These are phyloP conservation scores for Ivindomyrus marchei DNA, from an alignment of 2,113 vertebrate genomes.

Conservation along the genomic window DNA sequence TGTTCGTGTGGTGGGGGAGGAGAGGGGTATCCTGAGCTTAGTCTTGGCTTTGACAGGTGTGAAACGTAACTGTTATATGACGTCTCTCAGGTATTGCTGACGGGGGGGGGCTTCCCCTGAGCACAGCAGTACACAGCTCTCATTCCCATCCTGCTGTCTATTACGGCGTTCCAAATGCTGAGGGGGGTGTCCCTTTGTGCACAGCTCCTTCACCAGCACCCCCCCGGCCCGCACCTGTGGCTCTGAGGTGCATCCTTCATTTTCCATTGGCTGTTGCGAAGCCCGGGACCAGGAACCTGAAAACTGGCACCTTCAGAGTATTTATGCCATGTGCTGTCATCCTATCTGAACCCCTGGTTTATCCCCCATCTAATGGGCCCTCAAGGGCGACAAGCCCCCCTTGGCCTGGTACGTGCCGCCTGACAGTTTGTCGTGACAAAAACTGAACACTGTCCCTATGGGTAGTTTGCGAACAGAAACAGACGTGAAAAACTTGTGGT, in stretches of 20 bases:
- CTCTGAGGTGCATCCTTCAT: not conserved
- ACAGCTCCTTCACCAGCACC: not conserved
- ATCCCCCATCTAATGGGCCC: not conserved
- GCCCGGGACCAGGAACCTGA: not conserved
- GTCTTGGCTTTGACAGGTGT: constrained; percentile 5
- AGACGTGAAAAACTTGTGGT: not conserved
- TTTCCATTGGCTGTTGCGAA: not conserved
- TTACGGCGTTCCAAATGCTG: not conserved
- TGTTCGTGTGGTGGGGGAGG: not conserved
- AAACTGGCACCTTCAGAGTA: not conserved
- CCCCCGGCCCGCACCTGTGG: not conserved
- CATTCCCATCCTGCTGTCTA: not conserved
- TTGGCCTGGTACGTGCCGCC: not conserved
- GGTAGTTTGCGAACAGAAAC: not conserved
- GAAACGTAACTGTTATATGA: not conserved
- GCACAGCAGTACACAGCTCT: not conserved
- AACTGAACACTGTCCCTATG: not conserved
- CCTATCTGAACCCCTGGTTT: not conserved
- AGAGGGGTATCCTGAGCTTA: not conserved
- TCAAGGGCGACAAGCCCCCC: not conserved
- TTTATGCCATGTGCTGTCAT: not conserved
- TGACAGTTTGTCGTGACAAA: not conserved
- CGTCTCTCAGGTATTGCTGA: not conserved
- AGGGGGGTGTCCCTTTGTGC: not conserved
- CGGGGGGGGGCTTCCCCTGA: not conserved